Base-by-base conservation (phyloP, 2,113 vertebrate genomes). In the Cheilinus undulatus region DNA sequence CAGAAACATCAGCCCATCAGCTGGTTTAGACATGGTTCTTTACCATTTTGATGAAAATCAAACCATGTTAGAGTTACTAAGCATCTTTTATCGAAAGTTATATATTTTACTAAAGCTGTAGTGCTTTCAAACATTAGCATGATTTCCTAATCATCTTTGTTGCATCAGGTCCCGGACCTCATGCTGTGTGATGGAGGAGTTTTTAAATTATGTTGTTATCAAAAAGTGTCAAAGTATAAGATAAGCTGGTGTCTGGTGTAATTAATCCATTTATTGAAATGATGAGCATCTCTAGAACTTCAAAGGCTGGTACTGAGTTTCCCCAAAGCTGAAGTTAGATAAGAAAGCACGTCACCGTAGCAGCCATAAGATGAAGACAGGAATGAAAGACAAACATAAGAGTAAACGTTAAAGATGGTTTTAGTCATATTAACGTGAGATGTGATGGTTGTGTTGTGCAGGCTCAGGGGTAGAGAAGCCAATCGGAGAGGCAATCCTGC, bases 401-500 rank as follows among this genome's bases (percentile, higher is more conserved):
- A 42, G 17, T 45, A 10, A 27, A 20, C 19, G 28, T 50, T 50
- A 1, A 28, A 60, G 42, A 19, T 28, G 46, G 12, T 23, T 22
- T 50, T 23, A 14, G n/a, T 50, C 14, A 1, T 71, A 27, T 24
- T 14, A 15, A 38, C 1, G 28, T 60, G 28, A 0, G 19, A 4
- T 46, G 45, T 11, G 42, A 3, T n/a, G 15, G 3, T 20, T 65
- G 63, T 68, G 42, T 23, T 3, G 3, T 15, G 54, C 91, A 99
- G 98, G 95, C n/a, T 93, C 95, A 0, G 96, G 96, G 48, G 93
- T 97, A 61, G 96, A 98, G 64, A 95, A 96, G 75, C 94, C 95
- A 0, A 95, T 99, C 52, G 98, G 98, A 22, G 98, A 99, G 89
- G 95, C 95, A 24, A 88, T 96, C 46, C 94, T 99, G 86, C 98